These are phyloP conservation scores for Anneissia japonica DNA, from an alignment of 35 echinoderm and acorn worm genomes.

Conservation along the genomic window DNA sequence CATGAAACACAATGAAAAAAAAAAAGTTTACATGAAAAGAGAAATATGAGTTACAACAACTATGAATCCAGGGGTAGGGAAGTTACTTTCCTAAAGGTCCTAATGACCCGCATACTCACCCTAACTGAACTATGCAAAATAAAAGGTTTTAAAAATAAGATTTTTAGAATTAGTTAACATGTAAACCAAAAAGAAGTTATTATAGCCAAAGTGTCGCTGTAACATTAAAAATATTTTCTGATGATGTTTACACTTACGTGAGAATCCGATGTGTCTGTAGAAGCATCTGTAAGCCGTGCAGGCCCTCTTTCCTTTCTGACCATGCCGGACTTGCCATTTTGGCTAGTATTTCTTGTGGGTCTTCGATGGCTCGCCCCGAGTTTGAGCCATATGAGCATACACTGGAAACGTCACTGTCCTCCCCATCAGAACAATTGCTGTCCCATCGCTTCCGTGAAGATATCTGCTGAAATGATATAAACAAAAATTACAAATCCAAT, in stretches of 20 bases:
- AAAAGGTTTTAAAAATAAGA: background rate
- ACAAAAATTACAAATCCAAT: too few relatives aligned
- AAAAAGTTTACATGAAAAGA: too few relatives aligned
- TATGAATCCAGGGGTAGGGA: too few relatives aligned
- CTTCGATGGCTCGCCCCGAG: constrained; percentile 52
- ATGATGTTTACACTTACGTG: constrained; percentile 31
- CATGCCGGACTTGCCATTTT: constrained; percentile 97
- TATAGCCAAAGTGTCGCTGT: background rate
- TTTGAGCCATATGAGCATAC: constrained; percentile 91
- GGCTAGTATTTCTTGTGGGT: constrained; percentile 59
- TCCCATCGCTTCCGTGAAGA: constrained; percentile 36
- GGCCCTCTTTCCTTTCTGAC: constrained; percentile 93
- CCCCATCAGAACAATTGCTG: constrained; percentile 69
- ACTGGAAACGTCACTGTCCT: constrained; percentile 77
- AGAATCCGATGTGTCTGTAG: constrained; percentile 55
- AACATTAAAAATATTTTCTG: background rate
- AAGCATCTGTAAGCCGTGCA: constrained; percentile 70
- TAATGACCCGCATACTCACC: too few relatives aligned
- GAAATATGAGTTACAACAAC: too few relatives aligned
- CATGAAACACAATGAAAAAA: too few relatives aligned
- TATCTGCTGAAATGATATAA: too few relatives aligned
- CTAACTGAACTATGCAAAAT: background rate
- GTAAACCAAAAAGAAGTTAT: background rate
- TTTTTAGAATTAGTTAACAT: background rate
- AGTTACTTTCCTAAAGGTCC: too few relatives aligned